Conservation (phyloP, 1,140 invertebrate species). For the Ptiloglossa arizonensis region DNA sequence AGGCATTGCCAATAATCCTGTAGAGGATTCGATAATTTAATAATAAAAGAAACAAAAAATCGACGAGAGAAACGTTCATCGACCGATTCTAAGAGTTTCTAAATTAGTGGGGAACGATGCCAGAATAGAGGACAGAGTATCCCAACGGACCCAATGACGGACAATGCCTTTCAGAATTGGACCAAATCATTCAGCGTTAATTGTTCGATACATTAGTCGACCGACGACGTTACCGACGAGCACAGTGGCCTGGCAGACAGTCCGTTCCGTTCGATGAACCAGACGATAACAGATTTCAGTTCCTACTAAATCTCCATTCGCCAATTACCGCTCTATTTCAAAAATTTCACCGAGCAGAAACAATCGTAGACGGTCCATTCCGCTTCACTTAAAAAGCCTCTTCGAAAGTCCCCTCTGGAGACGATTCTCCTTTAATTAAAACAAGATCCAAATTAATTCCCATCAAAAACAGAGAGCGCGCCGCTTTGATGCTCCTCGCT, state of each 20-base stretch:
- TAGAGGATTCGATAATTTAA: too few species aligned
- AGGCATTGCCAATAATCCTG: too few species aligned
- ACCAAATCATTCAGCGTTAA: neutral
- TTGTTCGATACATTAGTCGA: slow-evolving; percentile 3
- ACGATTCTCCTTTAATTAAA: slow-evolving; percentile 47
- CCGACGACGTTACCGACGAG: neutral
- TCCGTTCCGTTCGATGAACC: neutral
- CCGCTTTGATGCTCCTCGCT: slow-evolving; percentile 43
- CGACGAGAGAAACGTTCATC: too few species aligned
- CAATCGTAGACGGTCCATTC: slow-evolving; percentile 37
- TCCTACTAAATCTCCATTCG: slow-evolving; percentile 4
- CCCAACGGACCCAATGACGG: neutral
- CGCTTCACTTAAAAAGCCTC: slow-evolving; percentile 33
- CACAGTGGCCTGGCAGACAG: neutral
- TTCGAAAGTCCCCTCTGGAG: neutral
- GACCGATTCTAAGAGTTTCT: too few species aligned
- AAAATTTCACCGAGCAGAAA: slow-evolving; percentile 36
- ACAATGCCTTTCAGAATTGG: neutral
- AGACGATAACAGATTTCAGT: neutral
- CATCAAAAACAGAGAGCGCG: slow-evolving; percentile 51
- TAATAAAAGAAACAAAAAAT: too few species aligned
- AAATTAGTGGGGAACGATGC: too few species aligned
- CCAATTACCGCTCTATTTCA: slow-evolving; percentile 15
- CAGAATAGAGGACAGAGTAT: neutral
- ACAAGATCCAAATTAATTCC: slow-evolving; percentile 59